A percentile compares a stretch with the other conserved stretches of the same genome.
These are phyloP conservation scores for Bubo scandiacus DNA, from an alignment of 2,113 vertebrate genomes.

Conservation along the genomic window DNA sequence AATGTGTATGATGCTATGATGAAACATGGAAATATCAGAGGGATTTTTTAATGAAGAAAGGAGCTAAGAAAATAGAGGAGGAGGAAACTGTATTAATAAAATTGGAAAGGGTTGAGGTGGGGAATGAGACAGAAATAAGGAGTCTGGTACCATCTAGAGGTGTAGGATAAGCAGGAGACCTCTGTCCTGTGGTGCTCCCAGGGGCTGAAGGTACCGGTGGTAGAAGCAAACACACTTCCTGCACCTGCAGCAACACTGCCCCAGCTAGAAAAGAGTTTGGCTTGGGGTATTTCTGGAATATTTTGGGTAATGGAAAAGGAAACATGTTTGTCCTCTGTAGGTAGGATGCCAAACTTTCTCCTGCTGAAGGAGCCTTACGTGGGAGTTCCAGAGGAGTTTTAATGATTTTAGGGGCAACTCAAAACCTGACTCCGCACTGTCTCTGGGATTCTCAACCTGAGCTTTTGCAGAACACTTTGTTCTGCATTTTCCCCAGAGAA, in stretches of 20 bases:
- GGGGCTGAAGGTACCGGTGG: fast-evolving
- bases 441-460: neutral
- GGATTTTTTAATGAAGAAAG: neutral
- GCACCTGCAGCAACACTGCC: neutral
- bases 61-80: neutral
- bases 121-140: neutral
- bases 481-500: neutral
- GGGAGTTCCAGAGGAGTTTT: neutral
- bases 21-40: neutral
- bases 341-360: neutral
- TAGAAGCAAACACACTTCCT: neutral
- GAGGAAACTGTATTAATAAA: neutral
- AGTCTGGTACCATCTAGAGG: neutral
- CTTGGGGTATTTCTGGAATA: neutral
- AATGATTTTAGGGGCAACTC: neutral
- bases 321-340: neutral
- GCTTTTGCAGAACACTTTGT: neutral
- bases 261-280: neutral
- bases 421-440: neutral
- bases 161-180: neutral
- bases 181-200: neutral
- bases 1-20: neutral
- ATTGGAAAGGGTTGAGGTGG: neutral
- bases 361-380: neutral
- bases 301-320: neutral